Evolutionary conservation across 2,797 vertebrate genomes (phyloP).

Genomic region (Echeneis naucrates): DNA sequence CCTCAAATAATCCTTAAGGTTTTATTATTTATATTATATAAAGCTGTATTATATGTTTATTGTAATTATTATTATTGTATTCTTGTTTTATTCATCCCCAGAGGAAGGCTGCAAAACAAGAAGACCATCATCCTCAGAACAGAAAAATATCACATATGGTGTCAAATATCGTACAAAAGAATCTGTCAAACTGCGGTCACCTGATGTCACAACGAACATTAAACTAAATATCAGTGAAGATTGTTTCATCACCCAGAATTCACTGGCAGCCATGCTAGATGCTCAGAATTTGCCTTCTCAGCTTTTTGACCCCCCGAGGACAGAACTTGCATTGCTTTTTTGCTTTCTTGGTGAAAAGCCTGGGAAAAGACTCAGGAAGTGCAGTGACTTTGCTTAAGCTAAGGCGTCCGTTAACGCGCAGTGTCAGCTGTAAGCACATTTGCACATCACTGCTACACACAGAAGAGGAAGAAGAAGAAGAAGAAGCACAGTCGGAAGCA

Average conservation of each 20-base stretch:
- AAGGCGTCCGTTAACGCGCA: slow-evolving; percentile 31
- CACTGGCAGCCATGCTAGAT: slow-evolving; percentile 29
- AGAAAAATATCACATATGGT: too few species aligned
- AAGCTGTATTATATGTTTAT: too few species aligned
- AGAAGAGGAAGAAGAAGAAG: slow-evolving; percentile 13
- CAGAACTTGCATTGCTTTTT: slow-evolving; percentile 62
- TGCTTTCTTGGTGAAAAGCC: slow-evolving; percentile 43
- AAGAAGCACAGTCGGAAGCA: slow-evolving; percentile 53
- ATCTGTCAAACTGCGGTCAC: too few species aligned
- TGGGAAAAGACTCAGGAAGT: slow-evolving; percentile 38
- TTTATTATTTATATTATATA: too few species aligned
- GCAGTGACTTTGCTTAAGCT: slow-evolving; percentile 40
- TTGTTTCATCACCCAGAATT: slow-evolving; percentile 23
- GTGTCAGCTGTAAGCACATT: slow-evolving; percentile 54
- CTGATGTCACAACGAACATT: too few species aligned
- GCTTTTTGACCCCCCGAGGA: neutral
- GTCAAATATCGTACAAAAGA: too few species aligned
- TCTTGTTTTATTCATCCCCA: slow-evolving; percentile 53
- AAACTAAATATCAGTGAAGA: too few species aligned
- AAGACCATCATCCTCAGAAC: slow-evolving; percentile 27
- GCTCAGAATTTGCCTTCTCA: neutral
- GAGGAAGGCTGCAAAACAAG: slow-evolving; percentile 53
- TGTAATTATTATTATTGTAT: slow-evolving; percentile 13
- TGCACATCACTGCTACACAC: slow-evolving; percentile 59
- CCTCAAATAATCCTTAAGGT: too few species aligned